Base-by-base conservation (phyloP, 2,888 invertebrate species). In the Drosophila austrosaltans region DNA sequence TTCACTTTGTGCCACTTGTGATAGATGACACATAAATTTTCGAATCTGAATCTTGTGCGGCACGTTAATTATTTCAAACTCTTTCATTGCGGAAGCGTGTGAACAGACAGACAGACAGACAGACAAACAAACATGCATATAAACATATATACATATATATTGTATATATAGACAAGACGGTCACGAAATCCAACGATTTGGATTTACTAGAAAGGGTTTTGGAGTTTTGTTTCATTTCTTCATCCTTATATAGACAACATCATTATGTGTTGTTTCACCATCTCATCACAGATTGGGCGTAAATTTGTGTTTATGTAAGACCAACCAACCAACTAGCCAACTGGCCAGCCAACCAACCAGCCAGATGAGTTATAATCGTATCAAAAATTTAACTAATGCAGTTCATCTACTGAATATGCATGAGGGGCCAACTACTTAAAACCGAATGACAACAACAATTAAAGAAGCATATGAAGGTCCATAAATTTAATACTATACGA, bases 1-100 rank as follows among this genome's bases (percentile, higher is more conserved):
- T 84, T 82, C 76, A 70, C 72, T 77, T 74, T 69, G 71, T 69
- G 74, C 63, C 69, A 70, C 73, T 81, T 83, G 84, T 83, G 84
- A 82, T 84, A 64, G 82, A 84, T 84, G 82, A 62, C 68, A 62
- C 74, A 81, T 76, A 71, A 63, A 54, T 63, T 71, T 70, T 44
- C 69, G 44, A 48, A 48, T 48, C 22, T 22, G 32, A 56, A 56
- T 56, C 32, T 56, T 36, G 5, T 56, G 56, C 32, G 56, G 20
- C 32, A 56, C 56, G 36, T 56, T 56, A 36, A 56, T 56, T 32
- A 56, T 56, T 56, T 36, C 36, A 56, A 48, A 48, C 44, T 56
- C 56, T 56, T 32, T 36, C 44, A 56, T 56, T 32, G 32, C 56
- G 56, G 56, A 56, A 56, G 56, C 56, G 36, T 56, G 32, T 30